Percentiles rank a stretch among this genome's conserved stretches.
Evolutionary conservation across 2,113 vertebrate genomes (phyloP).

Genomic region (Isurus oxyrinchus): DNA sequence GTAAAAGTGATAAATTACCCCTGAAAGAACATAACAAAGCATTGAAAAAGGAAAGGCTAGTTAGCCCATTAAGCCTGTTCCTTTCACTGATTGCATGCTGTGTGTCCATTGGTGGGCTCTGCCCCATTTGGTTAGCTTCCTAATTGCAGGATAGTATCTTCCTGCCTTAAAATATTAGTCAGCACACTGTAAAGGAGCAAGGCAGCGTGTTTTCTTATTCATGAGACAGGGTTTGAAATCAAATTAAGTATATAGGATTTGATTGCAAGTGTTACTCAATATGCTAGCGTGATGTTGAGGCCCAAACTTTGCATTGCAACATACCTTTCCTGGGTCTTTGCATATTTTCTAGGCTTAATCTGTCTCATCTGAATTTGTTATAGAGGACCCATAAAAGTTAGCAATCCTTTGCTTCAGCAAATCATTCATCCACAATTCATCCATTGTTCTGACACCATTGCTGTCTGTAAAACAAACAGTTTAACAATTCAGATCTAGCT

Average conservation of each 20-base stretch:
- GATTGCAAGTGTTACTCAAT: neutral
- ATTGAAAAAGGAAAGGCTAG: neutral
- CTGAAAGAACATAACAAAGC: neutral
- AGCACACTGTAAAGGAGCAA: neutral
- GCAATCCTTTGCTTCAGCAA: neutral
- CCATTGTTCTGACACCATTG: neutral
- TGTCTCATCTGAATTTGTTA: neutral
- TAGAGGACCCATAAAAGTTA: neutral
- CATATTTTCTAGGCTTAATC: neutral
- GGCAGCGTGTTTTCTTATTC: neutral
- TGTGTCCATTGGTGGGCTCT: neutral
- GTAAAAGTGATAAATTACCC: neutral
- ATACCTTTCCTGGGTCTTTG: neutral
- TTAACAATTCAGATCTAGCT: neutral
- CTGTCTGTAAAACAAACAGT: neutral
- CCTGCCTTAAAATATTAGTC: neutral
- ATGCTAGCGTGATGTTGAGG: neutral
- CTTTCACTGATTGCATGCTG: neutral
- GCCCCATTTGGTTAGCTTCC: neutral
- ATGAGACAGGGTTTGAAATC: neutral
- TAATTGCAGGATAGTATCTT: neutral
- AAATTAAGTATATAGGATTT: neutral
- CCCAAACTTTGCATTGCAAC: neutral
- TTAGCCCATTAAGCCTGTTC: neutral
- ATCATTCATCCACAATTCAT: neutral